Evolutionary conservation across 37 sponge, comb jelly and placozoan species (phyloP).

Genomic region (Spongilla lacustris): DNA sequence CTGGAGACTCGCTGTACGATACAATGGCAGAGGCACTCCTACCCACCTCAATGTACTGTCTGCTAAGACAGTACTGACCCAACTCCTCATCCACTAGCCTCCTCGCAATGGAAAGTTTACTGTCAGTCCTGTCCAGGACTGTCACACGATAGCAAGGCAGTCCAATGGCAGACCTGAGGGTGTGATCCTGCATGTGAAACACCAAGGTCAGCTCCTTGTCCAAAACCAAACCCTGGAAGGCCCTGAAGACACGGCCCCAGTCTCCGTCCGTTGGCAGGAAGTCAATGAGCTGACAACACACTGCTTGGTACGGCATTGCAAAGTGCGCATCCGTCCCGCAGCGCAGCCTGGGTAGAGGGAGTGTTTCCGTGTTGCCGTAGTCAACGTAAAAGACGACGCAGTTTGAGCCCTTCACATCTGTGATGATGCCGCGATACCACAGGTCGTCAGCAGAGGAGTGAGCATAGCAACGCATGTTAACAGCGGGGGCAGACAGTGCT

Average conservation of each 20-base stretch:
- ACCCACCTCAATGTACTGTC: conserved; percentile 4
- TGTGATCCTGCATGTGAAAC: conserved; percentile 15
- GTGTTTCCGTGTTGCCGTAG: conserved; percentile 74
- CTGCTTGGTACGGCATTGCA: conserved; percentile 47
- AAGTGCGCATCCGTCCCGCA: not conserved
- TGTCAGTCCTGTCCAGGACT: conserved; percentile 15
- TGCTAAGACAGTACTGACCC: conserved; percentile 39
- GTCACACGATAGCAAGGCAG: conserved; percentile 52
- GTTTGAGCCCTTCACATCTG: not conserved
- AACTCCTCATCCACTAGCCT: conserved; percentile 16
- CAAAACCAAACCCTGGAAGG: conserved; percentile 13
- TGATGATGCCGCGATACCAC: conserved; percentile 59
- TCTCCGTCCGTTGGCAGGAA: conserved; percentile 33
- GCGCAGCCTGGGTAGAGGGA: conserved; percentile 8
- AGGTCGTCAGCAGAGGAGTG: conserved; percentile 12
- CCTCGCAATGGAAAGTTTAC: conserved; percentile 9
- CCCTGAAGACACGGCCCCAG: not conserved
- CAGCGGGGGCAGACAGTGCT: not conserved
- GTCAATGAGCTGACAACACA: conserved; percentile 49
- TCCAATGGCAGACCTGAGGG: not conserved
- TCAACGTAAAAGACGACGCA: conserved; percentile 64
- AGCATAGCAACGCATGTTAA: conserved; percentile 48
- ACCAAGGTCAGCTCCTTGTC: conserved; percentile 41
- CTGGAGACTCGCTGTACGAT: conserved; percentile 40
- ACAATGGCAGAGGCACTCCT: conserved; percentile 2